Conservation (phyloP, 92 coral and sea anemone species). For the Heliopora coerulea region DNA sequence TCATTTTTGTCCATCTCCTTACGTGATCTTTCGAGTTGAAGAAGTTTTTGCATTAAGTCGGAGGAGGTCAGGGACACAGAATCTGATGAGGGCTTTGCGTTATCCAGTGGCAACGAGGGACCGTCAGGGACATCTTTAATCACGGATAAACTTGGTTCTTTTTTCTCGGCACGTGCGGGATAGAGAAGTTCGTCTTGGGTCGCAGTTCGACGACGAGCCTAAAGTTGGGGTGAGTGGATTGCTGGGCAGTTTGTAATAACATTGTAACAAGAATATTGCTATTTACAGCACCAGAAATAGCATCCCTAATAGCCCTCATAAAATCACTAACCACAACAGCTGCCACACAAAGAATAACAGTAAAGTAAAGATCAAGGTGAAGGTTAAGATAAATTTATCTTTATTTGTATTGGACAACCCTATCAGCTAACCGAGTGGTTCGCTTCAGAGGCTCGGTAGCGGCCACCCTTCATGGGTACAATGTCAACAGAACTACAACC, state of each 20-base stretch:
- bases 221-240: neutral
- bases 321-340: neutral
- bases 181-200: conserved; percentile 86
- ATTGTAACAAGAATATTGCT: too few species aligned
- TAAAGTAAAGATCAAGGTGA: too few species aligned
- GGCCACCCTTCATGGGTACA: too few species aligned
- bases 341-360: too few species aligned
- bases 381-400: too few species aligned
- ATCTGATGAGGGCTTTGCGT: conserved; percentile 49
- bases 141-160: conserved; percentile 62
- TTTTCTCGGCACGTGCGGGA: conserved; percentile 72
- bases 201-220: conserved; percentile 97
- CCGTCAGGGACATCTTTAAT: conserved; percentile 63
- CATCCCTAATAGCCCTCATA: neutral
- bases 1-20: conserved; percentile 52
- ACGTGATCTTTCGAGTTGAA: conserved; percentile 90
- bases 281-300: too few species aligned
- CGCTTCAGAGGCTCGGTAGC: too few species aligned
- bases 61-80: conserved; percentile 73
- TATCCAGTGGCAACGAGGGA: conserved; percentile 46
- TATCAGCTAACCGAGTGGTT: too few species aligned
- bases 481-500: too few species aligned
- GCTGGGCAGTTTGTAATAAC: too few species aligned
- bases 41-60: conserved; percentile 89
- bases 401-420: too few species aligned